Base-by-base conservation (phyloP, 2,888 invertebrate genomes). In the Drosophila conformis region DNA sequence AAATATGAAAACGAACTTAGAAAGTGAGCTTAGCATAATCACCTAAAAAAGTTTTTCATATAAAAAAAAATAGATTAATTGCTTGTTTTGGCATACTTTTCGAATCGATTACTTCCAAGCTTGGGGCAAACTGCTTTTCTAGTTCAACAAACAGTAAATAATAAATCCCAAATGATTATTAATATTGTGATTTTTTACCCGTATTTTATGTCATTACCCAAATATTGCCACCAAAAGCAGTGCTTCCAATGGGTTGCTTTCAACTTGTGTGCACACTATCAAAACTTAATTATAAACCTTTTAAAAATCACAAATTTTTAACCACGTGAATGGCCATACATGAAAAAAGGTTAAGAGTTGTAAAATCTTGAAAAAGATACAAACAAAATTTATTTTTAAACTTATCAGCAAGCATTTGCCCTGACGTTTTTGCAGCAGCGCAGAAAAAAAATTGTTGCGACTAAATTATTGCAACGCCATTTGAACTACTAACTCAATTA, bases 401-500 rank as follows among this genome's bases (percentile, higher is more conserved):
- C 57, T 25, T 29, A 54, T 15, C 29, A 70, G 35, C 21, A 61
- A 54, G 29, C 8, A 31, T 40, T 54, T 70, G 27, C n/a, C 2
- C 18, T 11, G 21, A 38, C 33, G 31, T 15, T 58, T 69, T 46
- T 46, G 15, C 52, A 42, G n/a, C 21, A 33, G 36, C 15, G 31
- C 2, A 7, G 6, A 25, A 13, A 40, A 64, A 76, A 56, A 40
- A 21, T 35, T 4, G 11, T 33, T 40, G 18, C 11, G 13, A 68
- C 38, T 36, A 67, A 73, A 40, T 27, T 51, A 35, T 69, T 71
- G 64, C 58, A 68, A 61, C 69, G 84, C 56, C 66, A 79, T 79
- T 75, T 64, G 52, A 88, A 83, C 73, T 78, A 78, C 83, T 88
- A 84, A 84, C 89, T 88, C 81, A 84, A 84, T 84, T 84, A 88